Evolutionary conservation across 1,140 invertebrate genomes (phyloP).

Genomic region (Drosophila littoralis): DNA sequence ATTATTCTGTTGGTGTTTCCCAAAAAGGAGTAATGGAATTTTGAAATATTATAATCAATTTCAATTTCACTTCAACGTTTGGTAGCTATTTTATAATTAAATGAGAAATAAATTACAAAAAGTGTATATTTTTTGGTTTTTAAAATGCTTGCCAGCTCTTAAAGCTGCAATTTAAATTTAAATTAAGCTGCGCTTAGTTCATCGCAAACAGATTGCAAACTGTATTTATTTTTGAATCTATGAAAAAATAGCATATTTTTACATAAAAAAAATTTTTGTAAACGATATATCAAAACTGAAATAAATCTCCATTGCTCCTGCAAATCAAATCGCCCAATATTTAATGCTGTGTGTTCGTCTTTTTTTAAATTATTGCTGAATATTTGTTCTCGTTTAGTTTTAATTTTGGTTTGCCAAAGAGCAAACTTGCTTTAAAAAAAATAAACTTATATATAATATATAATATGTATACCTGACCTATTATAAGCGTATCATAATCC

Average conservation of each 20-base stretch:
- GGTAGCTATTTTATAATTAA: too few relatives aligned
- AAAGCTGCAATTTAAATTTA: neutral
- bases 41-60: neutral
- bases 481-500: constrained; percentile 68
- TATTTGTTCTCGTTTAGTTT: neutral
- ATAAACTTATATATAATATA: constrained; percentile 4
- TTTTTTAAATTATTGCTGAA: constrained; percentile 10
- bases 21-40: constrained; percentile 10
- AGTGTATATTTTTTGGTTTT: neutral
- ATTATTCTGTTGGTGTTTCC: neutral
- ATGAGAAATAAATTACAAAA: too few relatives aligned
- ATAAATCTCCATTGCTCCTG: constrained; percentile 13
- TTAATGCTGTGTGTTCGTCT: neutral
- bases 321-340: neutral
- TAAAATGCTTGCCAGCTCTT: neutral
- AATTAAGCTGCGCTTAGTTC: neutral
- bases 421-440: neutral
- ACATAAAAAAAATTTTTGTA: neutral
- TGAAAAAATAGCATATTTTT: neutral
- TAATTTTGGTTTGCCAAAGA: constrained; percentile 14
- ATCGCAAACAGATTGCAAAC: neutral
- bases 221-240: neutral
- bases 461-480: constrained; percentile 20
- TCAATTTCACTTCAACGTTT: too few relatives aligned
- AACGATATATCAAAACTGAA: neutral